Evolutionary conservation across 2,888 invertebrate species (phyloP).

Genomic region (Pachymerium ferrugineum): DNA sequence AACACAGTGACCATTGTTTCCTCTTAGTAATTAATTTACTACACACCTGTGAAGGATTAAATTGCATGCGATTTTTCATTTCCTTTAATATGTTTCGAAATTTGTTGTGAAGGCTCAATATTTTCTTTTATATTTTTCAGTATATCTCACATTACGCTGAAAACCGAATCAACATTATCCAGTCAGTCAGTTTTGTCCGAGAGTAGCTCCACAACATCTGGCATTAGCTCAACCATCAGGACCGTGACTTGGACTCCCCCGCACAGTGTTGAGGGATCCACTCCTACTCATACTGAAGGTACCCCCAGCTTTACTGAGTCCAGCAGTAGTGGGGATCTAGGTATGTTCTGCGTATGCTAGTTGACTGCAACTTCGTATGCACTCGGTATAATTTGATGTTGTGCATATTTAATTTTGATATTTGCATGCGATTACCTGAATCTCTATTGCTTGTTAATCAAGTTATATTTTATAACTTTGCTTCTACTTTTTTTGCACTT

Average conservation of each 20-base stretch:
- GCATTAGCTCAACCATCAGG: constrained; percentile 39
- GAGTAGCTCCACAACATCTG: constrained; percentile 40
- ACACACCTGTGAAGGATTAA: too few relatives aligned
- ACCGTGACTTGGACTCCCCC: constrained; percentile 45
- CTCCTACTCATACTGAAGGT: constrained; percentile 98
- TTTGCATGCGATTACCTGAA: too few relatives aligned
- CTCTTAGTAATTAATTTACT: too few relatives aligned
- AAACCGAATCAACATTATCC: constrained; percentile 39
- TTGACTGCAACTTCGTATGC: not conserved
- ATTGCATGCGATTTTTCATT: too few relatives aligned
- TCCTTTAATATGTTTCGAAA: too few relatives aligned
- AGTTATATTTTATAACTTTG: not conserved
- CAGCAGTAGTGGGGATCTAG: constrained; percentile 60
- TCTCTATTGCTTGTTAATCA: too few relatives aligned
- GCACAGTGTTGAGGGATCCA: constrained; percentile 51
- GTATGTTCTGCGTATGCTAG: constrained; percentile 35
- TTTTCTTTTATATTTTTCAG: constrained; percentile 34
- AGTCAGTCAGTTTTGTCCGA: constrained; percentile 39
- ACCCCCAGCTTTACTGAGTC: constrained; percentile 96
- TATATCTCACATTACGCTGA: constrained; percentile 39
- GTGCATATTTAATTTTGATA: not conserved
- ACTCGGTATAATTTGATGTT: not conserved
- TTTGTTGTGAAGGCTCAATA: not conserved
- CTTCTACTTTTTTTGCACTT: not conserved
- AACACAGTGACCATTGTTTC: too few relatives aligned